These are phyloP conservation scores for Poeciliopsis gracilis DNA, from an alignment of 2,797 vertebrate genomes.

Conservation along the genomic window DNA sequence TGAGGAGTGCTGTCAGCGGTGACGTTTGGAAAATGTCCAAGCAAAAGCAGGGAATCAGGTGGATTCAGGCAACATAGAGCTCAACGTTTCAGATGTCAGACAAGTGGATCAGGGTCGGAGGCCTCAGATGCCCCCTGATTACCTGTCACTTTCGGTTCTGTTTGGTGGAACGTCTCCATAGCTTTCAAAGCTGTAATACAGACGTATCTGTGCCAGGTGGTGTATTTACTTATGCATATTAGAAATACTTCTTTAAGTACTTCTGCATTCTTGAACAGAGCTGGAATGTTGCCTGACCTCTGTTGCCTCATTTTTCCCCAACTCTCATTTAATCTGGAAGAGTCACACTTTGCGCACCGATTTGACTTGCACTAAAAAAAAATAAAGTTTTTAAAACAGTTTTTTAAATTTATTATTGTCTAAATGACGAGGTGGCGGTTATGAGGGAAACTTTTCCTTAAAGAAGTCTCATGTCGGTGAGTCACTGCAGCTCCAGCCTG, in stretches of 20 bases:
- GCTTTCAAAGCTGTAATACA: not conserved
- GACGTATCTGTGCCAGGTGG: not conserved
- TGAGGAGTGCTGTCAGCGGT: constrained; percentile 9
- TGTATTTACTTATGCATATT: constrained; percentile 33
- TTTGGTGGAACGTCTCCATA: not conserved
- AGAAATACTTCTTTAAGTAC: constrained; percentile 45
- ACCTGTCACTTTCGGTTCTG: not conserved
- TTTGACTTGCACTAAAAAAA: not conserved
- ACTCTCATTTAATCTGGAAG: constrained; percentile 3
- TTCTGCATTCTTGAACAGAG: constrained; percentile 23
- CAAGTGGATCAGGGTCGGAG: not conserved
- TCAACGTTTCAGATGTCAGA: not conserved
- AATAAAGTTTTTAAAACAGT: not conserved
- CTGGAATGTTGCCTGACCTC: constrained; percentile 57
- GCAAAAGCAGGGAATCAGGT: not conserved
- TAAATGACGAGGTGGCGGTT: not conserved
- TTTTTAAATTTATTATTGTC: too few relatives aligned
- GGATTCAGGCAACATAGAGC: not conserved
- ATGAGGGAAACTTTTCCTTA: not conserved
- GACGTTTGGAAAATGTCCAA: constrained; percentile 9
- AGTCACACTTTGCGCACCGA: not conserved
- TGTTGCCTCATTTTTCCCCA: constrained; percentile 7
- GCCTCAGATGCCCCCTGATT: not conserved
- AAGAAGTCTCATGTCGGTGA: constrained; percentile 39
- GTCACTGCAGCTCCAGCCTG: constrained; percentile 59